Percentiles rank a stretch among this genome's conserved stretches.
Conservation (phyloP, 2,888 invertebrate genomes). For the Gastrophysa polygoni region DNA sequence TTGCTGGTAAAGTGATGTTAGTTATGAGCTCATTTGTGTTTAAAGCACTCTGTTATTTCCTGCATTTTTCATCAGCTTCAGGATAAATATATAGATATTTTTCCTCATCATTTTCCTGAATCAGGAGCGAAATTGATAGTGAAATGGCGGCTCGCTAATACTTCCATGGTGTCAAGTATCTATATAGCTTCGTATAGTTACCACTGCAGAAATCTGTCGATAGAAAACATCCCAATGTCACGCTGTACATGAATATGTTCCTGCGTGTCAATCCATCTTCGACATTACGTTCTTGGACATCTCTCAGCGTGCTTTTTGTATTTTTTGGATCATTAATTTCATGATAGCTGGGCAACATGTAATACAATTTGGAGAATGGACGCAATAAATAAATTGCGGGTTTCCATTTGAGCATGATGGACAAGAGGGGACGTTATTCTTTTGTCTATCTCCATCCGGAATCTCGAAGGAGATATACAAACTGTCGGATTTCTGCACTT, state of each 20-base stretch:
- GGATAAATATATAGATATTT: too few species aligned
- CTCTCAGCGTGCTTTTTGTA: conserved; percentile 28
- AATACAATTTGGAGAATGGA: conserved; percentile 38
- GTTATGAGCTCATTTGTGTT: conserved; percentile 23
- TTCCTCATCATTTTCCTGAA: too few species aligned
- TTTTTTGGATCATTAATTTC: conserved; percentile 40
- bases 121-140: too few species aligned
- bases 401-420: conserved; percentile 46
- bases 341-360: conserved; percentile 32
- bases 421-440: conserved; percentile 38
- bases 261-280: conserved; percentile 2
- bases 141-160: too few species aligned
- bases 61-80: conserved; percentile 13
- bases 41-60: conserved; percentile 3
- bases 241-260: neutral
- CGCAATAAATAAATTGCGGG: conserved; percentile 49
- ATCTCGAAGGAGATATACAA: conserved; percentile 46
- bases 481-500: conserved; percentile 49
- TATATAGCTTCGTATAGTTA: too few species aligned
- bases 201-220: too few species aligned
- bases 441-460: conserved; percentile 46
- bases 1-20: conserved; percentile 26
- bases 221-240: neutral
- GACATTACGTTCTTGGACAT: neutral
- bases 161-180: too few species aligned